phyloP scores from a whole-genome alignment of 2,888 invertebrate genomes.

The Hirtodrosophila trivittata region DNA sequence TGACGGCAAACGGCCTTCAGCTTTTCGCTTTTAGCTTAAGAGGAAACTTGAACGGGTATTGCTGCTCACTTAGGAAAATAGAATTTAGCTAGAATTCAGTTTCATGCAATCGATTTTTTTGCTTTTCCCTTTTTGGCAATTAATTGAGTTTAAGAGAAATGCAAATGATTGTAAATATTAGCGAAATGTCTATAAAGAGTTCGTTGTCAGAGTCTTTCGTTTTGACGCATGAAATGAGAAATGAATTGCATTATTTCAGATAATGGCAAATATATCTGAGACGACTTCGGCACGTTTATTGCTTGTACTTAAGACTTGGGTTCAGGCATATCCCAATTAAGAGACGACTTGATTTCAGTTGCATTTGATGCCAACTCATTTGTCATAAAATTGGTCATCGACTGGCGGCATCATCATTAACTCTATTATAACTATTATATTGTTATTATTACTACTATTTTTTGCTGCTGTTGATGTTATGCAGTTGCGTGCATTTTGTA shows the following conservation, averaged over 20 bases:
- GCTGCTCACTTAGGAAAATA: too few species aligned
- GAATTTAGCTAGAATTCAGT: background rate
- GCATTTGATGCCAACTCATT: conserved; percentile 20
- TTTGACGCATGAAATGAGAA: background rate
- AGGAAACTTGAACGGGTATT: background rate
- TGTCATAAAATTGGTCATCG: background rate
- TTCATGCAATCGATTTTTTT: background rate
- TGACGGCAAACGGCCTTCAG: background rate
- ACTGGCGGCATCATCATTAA: conserved; percentile 16
- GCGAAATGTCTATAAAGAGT: conserved; percentile 36
- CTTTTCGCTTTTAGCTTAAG: background rate
- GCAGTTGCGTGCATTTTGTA: conserved; percentile 19
- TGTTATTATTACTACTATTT: conserved; percentile 10
- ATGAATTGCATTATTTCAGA: background rate
- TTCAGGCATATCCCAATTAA: background rate
- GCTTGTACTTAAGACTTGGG: background rate
- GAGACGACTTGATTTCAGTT: too few species aligned
- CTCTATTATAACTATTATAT: conserved; percentile 10
- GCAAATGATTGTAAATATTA: conserved; percentile 8
- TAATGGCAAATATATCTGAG: too few species aligned
- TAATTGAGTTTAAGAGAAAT: too few species aligned
- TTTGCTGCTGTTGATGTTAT: conserved; percentile 19
- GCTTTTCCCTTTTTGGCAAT: too few species aligned
- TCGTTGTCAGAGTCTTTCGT: conserved; percentile 69
- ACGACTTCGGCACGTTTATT: too few species aligned